Evolutionary conservation across 2,797 vertebrate species (phyloP), one percentile per base, ranked within the genome.

Genomic region (Peromyscus attwateri): DNA sequence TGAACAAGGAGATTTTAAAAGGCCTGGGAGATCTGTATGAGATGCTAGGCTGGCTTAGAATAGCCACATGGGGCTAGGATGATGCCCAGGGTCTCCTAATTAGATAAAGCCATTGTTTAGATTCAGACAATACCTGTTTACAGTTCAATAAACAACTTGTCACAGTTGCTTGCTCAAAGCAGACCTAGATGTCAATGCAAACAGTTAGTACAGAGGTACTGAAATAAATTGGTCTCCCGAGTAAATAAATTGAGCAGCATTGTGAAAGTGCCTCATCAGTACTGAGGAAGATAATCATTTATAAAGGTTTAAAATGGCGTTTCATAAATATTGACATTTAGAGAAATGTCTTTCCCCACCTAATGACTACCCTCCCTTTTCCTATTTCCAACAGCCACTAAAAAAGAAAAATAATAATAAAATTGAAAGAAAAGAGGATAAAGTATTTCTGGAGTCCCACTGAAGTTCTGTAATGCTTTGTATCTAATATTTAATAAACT

Each of bases 141-240:
- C 98, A 99, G 99, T 99, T 99, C 99, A 99, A 99, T 99, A 99
- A 99, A 98, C 99, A 99, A 98, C 98, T 99, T 99, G 99, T 99
- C 99, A 99, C 99, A 99, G 98, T 98, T 98, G 98, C 99, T 98
- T 98, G 98, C 98, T 98, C 98, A 98, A 98, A 98, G 98, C 98
- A 98, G 98, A 99, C 98, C 98, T 98, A 97, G 97, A 98, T 99
- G 98, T 99, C 99, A 99, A 98, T 99, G 98, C 98, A 98, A 99
- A 98, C 98, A 98, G 98, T 99, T 98, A 98, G 98, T 97, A 98
- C 95, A 7, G 94, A 99, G 98, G 97, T 90, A 98, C 98, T 46
- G 9, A 98, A 99, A 99, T 99, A 99, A 99, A 99, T 99, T 99
- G 99, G 99, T 99, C 99, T 99, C 99, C 98, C 95, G 99, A 98